Evolutionary conservation across 2,888 invertebrate genomes (phyloP).

Genomic region (Rotaria magnacalcarata): DNA sequence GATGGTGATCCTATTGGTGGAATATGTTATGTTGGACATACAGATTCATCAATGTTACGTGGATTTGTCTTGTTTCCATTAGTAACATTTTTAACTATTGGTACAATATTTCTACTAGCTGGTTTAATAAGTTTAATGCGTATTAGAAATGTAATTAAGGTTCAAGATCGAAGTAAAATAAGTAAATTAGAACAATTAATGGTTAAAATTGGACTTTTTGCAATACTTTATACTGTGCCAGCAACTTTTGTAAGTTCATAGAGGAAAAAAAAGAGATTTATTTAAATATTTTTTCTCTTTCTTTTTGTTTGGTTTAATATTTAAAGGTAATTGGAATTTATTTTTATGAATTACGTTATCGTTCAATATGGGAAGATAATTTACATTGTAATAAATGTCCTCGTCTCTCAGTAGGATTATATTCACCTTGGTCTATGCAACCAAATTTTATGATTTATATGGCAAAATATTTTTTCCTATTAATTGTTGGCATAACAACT

Average conservation of each 20-base stretch:
- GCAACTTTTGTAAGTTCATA: conserved; percentile 36
- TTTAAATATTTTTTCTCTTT: neutral
- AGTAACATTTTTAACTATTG: conserved; percentile 55
- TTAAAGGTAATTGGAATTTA: conserved; percentile 38
- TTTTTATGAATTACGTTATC: conserved; percentile 42
- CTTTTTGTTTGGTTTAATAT: neutral
- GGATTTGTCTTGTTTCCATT: conserved; percentile 71
- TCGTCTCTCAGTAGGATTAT: neutral
- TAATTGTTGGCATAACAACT: conserved; percentile 42
- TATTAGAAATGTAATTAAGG: conserved; percentile 44
- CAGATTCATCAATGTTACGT: conserved; percentile 74
- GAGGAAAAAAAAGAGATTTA: neutral
- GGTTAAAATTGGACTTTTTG: conserved; percentile 44
- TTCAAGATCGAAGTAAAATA: conserved; percentile 38
- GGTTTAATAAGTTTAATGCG: conserved; percentile 52
- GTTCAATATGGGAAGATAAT: conserved; percentile 40
- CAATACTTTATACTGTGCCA: conserved; percentile 44
- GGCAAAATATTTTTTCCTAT: conserved; percentile 43
- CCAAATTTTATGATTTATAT: conserved; percentile 43
- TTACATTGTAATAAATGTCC: conserved; percentile 24
- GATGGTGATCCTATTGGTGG: conserved; percentile 94
- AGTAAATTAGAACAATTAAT: conserved; percentile 44
- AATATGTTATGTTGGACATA: conserved; percentile 89
- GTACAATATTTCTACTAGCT: conserved; percentile 57
- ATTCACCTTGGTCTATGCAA: neutral